Conservation (phyloP, 2,797 vertebrate species). For the Rhinella marina region DNA sequence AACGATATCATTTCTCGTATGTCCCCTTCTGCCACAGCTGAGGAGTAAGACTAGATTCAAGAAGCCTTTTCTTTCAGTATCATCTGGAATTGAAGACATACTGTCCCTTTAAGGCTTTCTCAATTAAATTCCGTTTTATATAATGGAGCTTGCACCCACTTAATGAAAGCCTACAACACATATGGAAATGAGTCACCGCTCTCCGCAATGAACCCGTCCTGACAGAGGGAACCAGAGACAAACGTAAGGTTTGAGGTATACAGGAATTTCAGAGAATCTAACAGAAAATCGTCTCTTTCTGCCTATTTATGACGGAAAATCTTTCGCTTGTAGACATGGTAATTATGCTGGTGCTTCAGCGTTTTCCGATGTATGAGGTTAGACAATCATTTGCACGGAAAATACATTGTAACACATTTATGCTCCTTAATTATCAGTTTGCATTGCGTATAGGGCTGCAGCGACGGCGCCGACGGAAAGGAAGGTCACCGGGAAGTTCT, state of each 20-base stretch:
- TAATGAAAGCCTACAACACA: constrained; percentile 37
- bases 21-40: no score
- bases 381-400: background rate
- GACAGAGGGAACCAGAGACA: background rate
- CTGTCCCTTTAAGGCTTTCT: constrained; percentile 5
- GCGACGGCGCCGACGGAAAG: background rate
- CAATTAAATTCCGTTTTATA: background rate
- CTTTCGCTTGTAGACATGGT: background rate
- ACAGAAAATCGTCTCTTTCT: background rate
- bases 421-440: background rate
- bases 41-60: no score
- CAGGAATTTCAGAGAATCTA: background rate
- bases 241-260: background rate
- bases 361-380: background rate
- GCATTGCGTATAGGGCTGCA: background rate
- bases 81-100: background rate
- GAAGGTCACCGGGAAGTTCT: background rate
- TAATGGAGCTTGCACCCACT: background rate
- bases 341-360: background rate
- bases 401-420: background rate
- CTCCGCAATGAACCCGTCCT: background rate
- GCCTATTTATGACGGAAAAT: background rate
- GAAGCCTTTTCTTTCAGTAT: background rate
- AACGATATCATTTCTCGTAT: no score
- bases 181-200: constrained; percentile 40